Percentiles rank a stretch among this genome's conserved stretches.
Evolutionary conservation across 2,888 invertebrate species (phyloP).

Genomic region (Drosophila greeni): DNA sequence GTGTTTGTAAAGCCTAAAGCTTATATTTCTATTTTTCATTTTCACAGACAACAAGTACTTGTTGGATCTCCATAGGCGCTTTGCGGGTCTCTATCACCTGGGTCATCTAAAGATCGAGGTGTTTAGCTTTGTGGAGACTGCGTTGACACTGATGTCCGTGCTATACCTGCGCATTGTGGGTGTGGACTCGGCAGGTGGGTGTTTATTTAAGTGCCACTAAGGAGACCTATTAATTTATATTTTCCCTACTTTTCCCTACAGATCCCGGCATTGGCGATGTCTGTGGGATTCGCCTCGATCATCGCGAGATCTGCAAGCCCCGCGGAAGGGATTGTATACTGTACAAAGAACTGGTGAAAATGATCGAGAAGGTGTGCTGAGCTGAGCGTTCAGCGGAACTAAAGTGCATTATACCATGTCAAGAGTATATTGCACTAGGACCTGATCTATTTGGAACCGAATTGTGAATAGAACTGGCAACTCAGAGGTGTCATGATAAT

Average conservation of each 20-base stretch:
- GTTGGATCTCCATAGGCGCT: constrained; percentile 83
- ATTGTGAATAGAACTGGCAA: constrained; percentile 57
- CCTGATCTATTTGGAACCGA: constrained; percentile 55
- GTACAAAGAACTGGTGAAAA: constrained; percentile 83
- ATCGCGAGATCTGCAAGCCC: constrained; percentile 92
- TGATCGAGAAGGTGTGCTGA: constrained; percentile 80
- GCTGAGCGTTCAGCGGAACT: constrained; percentile 5
- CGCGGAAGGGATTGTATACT: constrained; percentile 84
- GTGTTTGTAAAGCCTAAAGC: rapidly evolving
- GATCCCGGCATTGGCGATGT: constrained; percentile 90
- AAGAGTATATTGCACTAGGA: constrained; percentile 29
- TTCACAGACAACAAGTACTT: constrained; percentile 84
- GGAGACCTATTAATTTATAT: constrained; percentile 1
- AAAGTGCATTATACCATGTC: neutral
- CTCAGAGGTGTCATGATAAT: constrained; percentile 49
- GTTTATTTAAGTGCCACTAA: rapidly evolving
- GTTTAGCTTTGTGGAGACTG: constrained; percentile 88
- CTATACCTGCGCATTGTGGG: constrained; percentile 87
- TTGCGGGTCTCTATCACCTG: constrained; percentile 81
- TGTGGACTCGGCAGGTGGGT: constrained; percentile 86
- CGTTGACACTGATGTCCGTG: constrained; percentile 86
- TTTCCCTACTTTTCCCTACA: constrained; percentile 69
- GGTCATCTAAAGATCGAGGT: constrained; percentile 81
- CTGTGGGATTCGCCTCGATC: constrained; percentile 87
- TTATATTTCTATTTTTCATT: too few species aligned